These are phyloP conservation scores for Spodoptera littoralis DNA, from an alignment of 2,888 invertebrate species.

Conservation along the genomic window DNA sequence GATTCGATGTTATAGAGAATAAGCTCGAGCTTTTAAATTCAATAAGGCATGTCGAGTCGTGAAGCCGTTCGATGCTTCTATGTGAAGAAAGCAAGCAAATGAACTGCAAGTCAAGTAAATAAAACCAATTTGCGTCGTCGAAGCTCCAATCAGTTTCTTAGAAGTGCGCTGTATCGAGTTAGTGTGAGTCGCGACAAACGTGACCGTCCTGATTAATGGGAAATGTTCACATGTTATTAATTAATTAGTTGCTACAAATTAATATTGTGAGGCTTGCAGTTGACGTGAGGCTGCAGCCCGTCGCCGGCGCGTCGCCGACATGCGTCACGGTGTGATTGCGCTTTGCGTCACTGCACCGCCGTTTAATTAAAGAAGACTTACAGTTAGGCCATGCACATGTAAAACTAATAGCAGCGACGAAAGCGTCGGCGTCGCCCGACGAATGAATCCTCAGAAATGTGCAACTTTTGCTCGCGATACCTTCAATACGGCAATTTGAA, in stretches of 20 bases:
- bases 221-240: slow-evolving; percentile 79
- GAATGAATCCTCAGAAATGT: slow-evolving; percentile 64
- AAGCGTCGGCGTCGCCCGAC: slow-evolving; percentile 30
- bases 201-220: slow-evolving; percentile 79
- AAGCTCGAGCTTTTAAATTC: slow-evolving; percentile 39
- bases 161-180: slow-evolving; percentile 40
- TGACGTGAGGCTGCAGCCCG: slow-evolving; percentile 73
- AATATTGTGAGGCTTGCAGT: slow-evolving; percentile 83
- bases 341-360: slow-evolving; percentile 68
- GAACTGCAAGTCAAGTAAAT: slow-evolving; percentile 56
- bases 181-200: slow-evolving; percentile 53
- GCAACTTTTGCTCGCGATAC: slow-evolving; percentile 41
- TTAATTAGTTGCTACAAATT: slow-evolving; percentile 83
- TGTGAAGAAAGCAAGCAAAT: slow-evolving; percentile 53
- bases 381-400: slow-evolving; percentile 56
- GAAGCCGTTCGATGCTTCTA: slow-evolving; percentile 47
- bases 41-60: slow-evolving; percentile 40
- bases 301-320: slow-evolving; percentile 61
- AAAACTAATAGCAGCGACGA: slow-evolving; percentile 57
- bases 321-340: slow-evolving; percentile 65
- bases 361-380: slow-evolving; percentile 85
- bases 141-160: slow-evolving; percentile 52
- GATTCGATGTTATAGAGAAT: slow-evolving; percentile 14
- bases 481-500: slow-evolving; percentile 22
- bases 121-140: slow-evolving; percentile 59